Evolutionary conservation across 2,888 invertebrate species (phyloP), one percentile per base, ranked within the genome.

Genomic region (Saturnia japonica): DNA sequence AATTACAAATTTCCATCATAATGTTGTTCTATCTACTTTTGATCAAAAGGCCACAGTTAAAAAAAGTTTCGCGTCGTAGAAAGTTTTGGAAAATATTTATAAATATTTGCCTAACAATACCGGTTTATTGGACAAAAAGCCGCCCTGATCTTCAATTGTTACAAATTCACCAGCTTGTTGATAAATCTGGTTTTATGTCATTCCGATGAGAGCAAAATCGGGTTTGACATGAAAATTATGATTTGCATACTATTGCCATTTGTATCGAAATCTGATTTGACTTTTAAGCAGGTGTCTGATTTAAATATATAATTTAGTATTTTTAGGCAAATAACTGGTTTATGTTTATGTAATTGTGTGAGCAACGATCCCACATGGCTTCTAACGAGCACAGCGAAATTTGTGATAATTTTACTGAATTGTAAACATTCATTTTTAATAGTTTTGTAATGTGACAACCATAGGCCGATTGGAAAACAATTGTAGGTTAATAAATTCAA

Each of bases 201-300:
- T 89, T 90, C 90, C 88, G 88, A 93, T 93, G 93, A 86, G 93
- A 93, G 84, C 82, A 79, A 74, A 77, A 86, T 88, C 90, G 81
- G 77, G 90, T 91, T 88, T 83, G 81, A 86, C 86, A 82, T 77
- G 80, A 81, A 84, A 78, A 77, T 84, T 83, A 77, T 77, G 75
- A 88, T 90, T 89, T 87, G 84, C 88, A 87, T 85, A 76, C 75
- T 77, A 81, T 81, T 80, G 80, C 77, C 77, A 86, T 88, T 84
- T 67, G 42, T 67, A 51, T 34, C 22, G 47, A 34, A 45, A 34
- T 74, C 75, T 74, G 67, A 69, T 69, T 64, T 69, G 68, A 68
- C 68, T 73, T 77, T 71, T 68, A 45, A 67, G 62, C 69, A 73
- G 71, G 74, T 76, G 71, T 78, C 71, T 74, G 72, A 74, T 73